Evolutionary conservation across 2,888 invertebrate genomes (phyloP), one percentile per base, ranked within the genome.

Genomic region (Scaptomyza flava): DNA sequence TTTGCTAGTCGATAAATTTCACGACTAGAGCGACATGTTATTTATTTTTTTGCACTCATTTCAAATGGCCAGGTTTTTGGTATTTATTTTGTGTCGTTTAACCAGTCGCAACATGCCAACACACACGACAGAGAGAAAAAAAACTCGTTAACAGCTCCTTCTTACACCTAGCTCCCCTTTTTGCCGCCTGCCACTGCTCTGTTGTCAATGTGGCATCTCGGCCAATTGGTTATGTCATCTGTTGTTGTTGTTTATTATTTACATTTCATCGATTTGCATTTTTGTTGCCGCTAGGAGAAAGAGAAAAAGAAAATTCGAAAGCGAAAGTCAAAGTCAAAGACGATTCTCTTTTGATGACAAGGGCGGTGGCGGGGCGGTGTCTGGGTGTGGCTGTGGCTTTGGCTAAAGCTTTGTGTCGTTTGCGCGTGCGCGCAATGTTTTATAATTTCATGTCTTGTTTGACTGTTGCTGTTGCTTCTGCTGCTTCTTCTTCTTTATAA

Each of bases 251-350:
- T 38, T 7, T 50, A 34, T 50, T 82, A 79, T 87, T 87, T 82
- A 79, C 83, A 72, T 82, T 84, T 79, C 63, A 75, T 82, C 68
- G 81, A 81, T 78, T 81, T 84, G 70, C 81, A 74, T 78, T 65
- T 65, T 67, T 31, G n/a, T 60, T 23, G 51, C 23, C 27, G 51
- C 23, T 45, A 33, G 41, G 33, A 70, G 59, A 56, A 58, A 51
- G 51, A 77, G 78, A 76, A 82, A 87, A 81, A 84, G 84, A 81
- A 89, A 84, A 84, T 89, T 89, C 83, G 86, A 86, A 86, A 89
- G 85, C 86, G 86, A 87, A 85, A 86, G 89, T 88, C 83, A 83
- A 84, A 88, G 84, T 87, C 87, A 87, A 86, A 86, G 81, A 82
- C 81, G 34, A 20, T 34, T 12, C 9, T 5, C 27, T 27, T 27